These are phyloP conservation scores for Sebastes hubbsi DNA, from an alignment of 2,797 vertebrate species.

Conservation along the genomic window DNA sequence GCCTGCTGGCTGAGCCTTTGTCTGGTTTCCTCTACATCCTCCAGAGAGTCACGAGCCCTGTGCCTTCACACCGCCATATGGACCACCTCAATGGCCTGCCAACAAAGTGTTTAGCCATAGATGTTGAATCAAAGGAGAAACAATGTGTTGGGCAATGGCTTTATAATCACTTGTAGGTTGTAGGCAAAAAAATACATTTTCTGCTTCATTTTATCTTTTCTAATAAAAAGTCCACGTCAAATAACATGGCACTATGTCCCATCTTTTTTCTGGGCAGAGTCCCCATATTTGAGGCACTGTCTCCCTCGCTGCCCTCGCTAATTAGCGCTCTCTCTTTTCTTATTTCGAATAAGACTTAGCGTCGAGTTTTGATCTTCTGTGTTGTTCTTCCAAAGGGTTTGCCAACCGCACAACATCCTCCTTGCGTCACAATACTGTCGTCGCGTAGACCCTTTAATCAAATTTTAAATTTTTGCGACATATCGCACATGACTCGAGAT, in stretches of 20 bases:
- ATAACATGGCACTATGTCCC: neutral
- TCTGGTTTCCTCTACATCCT: slow-evolving; percentile 75
- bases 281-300: neutral
- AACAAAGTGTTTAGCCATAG: slow-evolving; percentile 71
- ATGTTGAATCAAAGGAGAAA: slow-evolving; percentile 56
- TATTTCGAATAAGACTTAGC: neutral
- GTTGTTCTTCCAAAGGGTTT: neutral
- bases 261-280: neutral
- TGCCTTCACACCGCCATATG: slow-evolving; percentile 70
- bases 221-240: slow-evolving; percentile 7
- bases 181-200: neutral
- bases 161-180: slow-evolving; percentile 37
- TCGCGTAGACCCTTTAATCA: neutral
- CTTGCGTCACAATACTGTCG: neutral
- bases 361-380: neutral
- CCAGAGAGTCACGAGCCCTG: slow-evolving; percentile 71
- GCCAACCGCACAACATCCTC: neutral
- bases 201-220: neutral
- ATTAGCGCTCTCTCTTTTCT: slow-evolving; percentile 5
- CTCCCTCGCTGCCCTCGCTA: neutral
- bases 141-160: slow-evolving; percentile 48
- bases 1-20: slow-evolving; percentile 80
- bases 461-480: neutral
- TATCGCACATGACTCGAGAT: neutral
- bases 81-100: slow-evolving; percentile 77